Evolutionary conservation across 2,113 vertebrate species (phyloP).

Genomic region (Equus quagga): DNA sequence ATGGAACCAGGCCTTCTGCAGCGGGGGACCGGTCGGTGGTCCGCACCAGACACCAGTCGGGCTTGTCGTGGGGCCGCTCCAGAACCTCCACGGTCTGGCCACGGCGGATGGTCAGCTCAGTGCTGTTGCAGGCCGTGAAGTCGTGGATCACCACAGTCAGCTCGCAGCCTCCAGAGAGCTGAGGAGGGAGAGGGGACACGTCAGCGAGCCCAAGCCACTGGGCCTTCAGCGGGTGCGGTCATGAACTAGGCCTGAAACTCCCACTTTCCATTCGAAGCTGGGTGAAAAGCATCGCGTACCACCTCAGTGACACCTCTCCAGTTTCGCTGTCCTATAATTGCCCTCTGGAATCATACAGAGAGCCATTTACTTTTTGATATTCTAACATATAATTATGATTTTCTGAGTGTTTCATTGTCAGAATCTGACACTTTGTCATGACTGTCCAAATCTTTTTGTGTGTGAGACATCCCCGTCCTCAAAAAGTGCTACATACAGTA

Average conservation of each 20-base stretch:
- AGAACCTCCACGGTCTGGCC: conserved; percentile 98
- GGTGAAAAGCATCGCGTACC: fast-evolving
- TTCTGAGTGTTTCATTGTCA: background rate
- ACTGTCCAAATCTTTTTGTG: background rate
- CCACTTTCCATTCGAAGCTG: background rate
- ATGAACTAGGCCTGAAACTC: background rate
- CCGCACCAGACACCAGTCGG: conserved; percentile 98
- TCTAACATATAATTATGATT: fast-evolving
- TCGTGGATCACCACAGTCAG: conserved; percentile 98
- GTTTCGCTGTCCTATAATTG: fast-evolving
- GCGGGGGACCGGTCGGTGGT: conserved; percentile 97
- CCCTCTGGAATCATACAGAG: background rate
- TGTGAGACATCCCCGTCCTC: background rate
- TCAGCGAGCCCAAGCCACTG: background rate
- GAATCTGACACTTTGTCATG: background rate
- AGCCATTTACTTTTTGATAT: background rate
- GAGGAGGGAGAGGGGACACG: conserved; percentile 63
- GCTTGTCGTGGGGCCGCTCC: conserved; percentile 97
- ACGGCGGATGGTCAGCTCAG: conserved; percentile 96
- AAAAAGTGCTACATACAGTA: background rate
- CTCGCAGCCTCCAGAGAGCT: conserved; percentile 99
- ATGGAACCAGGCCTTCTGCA: conserved; percentile 96
- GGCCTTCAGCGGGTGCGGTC: fast-evolving
- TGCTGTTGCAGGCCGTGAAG: conserved; percentile 97
- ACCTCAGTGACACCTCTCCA: fast-evolving